Evolutionary conservation across 2,888 invertebrate species (phyloP).

Genomic region (Rotaria magnacalcarata): DNA sequence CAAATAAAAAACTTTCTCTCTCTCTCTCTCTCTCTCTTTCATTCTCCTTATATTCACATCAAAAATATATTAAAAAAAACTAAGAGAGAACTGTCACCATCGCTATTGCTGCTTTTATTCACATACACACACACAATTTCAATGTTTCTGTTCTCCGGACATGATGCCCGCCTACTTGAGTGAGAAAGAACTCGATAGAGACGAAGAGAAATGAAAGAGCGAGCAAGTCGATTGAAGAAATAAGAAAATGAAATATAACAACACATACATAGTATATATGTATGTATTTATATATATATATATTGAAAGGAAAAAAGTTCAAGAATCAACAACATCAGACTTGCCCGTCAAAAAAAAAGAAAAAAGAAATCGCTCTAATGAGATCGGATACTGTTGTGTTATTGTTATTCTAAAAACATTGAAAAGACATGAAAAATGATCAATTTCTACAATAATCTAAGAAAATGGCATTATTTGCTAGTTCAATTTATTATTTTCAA

Average conservation of each 20-base stretch:
- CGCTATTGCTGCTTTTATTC: conserved; percentile 10
- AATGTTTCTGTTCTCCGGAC: conserved; percentile 14
- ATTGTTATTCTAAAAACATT: conserved; percentile 9
- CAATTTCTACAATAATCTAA: no score
- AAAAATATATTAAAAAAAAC: conserved; percentile 14
- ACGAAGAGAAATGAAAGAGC: not conserved
- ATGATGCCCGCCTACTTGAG: conserved; percentile 25
- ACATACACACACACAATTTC: conserved; percentile 6
- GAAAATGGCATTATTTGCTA: no score
- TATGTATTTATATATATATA: no score
- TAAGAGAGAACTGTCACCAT: not conserved
- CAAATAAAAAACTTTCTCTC: conserved; percentile 27
- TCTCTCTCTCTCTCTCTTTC: not conserved
- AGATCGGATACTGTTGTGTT: not conserved
- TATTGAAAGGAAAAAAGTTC: not conserved
- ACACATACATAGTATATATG: conserved; percentile 3
- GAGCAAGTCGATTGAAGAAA: conserved; percentile 12
- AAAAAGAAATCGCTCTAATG: not conserved
- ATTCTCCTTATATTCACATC: conserved; percentile 4
- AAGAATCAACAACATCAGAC: conserved; percentile 9
- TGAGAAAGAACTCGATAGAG: not conserved
- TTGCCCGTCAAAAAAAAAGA: not conserved
- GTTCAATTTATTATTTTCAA: no score
- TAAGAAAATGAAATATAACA: conserved; percentile 25
- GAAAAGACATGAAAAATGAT: no score